A percentile compares a stretch with the other conserved stretches of the same genome.
These are phyloP conservation scores for Polyommatus iphigenia DNA, from an alignment of 2,888 invertebrate genomes.

Conservation along the genomic window DNA sequence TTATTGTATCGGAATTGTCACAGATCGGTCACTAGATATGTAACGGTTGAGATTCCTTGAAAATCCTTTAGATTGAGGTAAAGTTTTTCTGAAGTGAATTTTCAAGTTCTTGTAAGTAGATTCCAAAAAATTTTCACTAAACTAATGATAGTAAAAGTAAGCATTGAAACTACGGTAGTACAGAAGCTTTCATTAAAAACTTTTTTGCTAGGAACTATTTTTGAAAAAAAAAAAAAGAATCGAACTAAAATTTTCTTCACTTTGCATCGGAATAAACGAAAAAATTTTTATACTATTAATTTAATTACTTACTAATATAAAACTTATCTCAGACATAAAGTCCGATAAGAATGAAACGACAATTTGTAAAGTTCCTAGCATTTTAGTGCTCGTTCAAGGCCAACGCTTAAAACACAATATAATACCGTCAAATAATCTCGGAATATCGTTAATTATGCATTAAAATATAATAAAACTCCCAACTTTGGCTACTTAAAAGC, in stretches of 20 bases:
- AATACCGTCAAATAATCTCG: not conserved
- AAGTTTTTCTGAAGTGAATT: too few relatives aligned
- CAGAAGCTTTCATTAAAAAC: not conserved
- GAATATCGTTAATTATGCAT: not conserved
- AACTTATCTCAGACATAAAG: not conserved
- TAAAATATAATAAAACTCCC: not conserved
- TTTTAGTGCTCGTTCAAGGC: conserved; percentile 1
- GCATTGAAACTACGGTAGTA: too few relatives aligned
- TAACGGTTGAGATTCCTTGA: not conserved
- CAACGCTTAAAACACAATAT: conserved; percentile 6
- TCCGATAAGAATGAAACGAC: not conserved
- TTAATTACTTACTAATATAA: not conserved
- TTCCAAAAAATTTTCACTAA: not conserved
- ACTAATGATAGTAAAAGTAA: not conserved
- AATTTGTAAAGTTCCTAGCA: not conserved
- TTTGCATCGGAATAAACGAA: not conserved
- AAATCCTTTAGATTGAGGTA: not conserved
- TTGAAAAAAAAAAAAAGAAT: not conserved
- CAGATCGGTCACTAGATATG: not conserved
- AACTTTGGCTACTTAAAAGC: conserved; percentile 1
- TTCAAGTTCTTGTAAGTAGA: not conserved
- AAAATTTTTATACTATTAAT: not conserved
- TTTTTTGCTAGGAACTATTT: not conserved
- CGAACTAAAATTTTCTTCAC: not conserved
- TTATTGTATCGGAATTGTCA: conserved; percentile 21